Evolutionary conservation across 2,888 invertebrate genomes (phyloP), one percentile per base, ranked within the genome.

Genomic region (Spialia ferax): DNA sequence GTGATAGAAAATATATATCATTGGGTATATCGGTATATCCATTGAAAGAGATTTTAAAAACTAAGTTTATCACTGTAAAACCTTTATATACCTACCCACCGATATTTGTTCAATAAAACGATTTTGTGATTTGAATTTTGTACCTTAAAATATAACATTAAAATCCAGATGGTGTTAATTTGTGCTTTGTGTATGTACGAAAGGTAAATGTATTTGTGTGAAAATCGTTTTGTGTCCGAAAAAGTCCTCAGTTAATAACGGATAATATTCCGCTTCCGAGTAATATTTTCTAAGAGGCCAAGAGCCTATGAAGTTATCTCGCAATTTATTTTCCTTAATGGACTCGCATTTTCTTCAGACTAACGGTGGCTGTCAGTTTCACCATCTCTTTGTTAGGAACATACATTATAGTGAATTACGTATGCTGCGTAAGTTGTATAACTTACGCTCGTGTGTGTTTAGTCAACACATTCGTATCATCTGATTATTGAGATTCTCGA

Each of bases 401-500:
- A 15, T 15, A 42, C 5, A 13, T 42, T 38, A 38, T 10, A 38
- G 63, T 42, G 29, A 63, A 20, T 63, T 22, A 45, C 26, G 18
- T 15, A 55, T 62, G 35, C 54, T 52, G 26, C 45, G 29, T 45
- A 35, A 45, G n/a, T 38, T 38, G 35, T 63, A 29, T 45, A 23
- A 56, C 20, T 26, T 48, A 48, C 22, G 29, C 56, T 56, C n/a
- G 26, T 63, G 45, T 48, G 63, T 56, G 45, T 63, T 56, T 56
- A 48, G 45, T 56, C 18, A 29, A 29, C 42, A 22, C 56, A 22
- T 22, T 18, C 35, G 57, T 57, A 52, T 70, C 66, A 70, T 63
- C 62, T 65, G 68, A 71, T 72, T 71, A 69, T 67, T 67, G 69
- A 71, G 59, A 63, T 66, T 45, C 48, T 67, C 60, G 63, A 70